A percentile compares a stretch with the other conserved stretches of the same genome.
These are phyloP conservation scores for Pomacea canaliculata DNA, from an alignment of 2,888 invertebrate species.

Conservation along the genomic window DNA sequence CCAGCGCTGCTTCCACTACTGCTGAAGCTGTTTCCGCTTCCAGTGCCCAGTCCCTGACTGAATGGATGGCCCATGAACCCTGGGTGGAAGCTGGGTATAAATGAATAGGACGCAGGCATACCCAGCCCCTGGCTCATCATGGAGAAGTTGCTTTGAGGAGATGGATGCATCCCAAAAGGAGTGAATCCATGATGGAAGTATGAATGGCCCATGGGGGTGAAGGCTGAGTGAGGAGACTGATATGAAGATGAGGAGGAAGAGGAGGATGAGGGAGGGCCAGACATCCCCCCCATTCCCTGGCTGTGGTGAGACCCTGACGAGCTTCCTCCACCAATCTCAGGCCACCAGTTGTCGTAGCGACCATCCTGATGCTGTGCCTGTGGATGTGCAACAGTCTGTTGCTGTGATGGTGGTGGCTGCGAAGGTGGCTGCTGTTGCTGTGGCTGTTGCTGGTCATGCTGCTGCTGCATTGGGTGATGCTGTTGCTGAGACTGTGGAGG, in stretches of 20 bases:
- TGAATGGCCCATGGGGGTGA: slow-evolving; percentile 17
- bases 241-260: slow-evolving; percentile 4
- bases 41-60: slow-evolving; percentile 12
- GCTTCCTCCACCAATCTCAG: background rate
- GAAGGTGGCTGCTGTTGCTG: background rate
- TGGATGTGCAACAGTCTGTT: slow-evolving; percentile 17
- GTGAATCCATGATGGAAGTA: slow-evolving; percentile 22
- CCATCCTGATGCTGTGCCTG: slow-evolving; percentile 14
- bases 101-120: slow-evolving; percentile 34
- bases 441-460: slow-evolving; percentile 4
- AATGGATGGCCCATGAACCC: slow-evolving; percentile 25
- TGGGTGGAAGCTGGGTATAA: slow-evolving; percentile 22
- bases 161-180: slow-evolving; percentile 7
- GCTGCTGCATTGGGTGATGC: slow-evolving; percentile 9
- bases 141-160: slow-evolving; percentile 24
- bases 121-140: slow-evolving; percentile 32
- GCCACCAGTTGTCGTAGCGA: slow-evolving; percentile 26
- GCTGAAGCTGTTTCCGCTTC: background rate
- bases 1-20: slow-evolving; percentile 1
- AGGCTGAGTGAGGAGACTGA: slow-evolving; percentile 22
- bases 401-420: background rate
- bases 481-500: slow-evolving; percentile 12
- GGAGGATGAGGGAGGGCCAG: slow-evolving; percentile 11
- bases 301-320: background rate
- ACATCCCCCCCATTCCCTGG: slow-evolving; percentile 6